Conservation (phyloP, 2,888 invertebrate species). For the Altica lythri region DNA sequence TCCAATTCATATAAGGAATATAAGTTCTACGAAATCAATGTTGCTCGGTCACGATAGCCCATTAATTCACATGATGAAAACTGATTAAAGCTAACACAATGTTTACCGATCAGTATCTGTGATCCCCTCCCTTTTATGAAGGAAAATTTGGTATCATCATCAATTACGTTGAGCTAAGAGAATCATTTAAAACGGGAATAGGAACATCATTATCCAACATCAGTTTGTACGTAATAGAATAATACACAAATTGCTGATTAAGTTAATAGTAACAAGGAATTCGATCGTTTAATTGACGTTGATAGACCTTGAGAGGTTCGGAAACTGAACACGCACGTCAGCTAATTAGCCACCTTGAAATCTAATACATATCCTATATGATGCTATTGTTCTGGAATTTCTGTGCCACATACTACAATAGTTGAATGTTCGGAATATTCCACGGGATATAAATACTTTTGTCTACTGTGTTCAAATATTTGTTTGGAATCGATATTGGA, state of each 20-base stretch:
- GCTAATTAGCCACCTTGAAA: slow-evolving; percentile 4
- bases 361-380: slow-evolving; percentile 2
- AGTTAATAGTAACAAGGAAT: slow-evolving; percentile 27
- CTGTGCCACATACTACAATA: neutral
- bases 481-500: too few relatives aligned
- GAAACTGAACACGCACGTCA: slow-evolving; percentile 10
- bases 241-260: slow-evolving; percentile 28
- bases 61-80: slow-evolving; percentile 25
- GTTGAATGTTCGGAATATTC: too few relatives aligned
- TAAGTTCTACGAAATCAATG: slow-evolving; percentile 22
- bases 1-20: slow-evolving; percentile 14
- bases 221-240: slow-evolving; percentile 24
- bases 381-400: slow-evolving; percentile 8
- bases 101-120: slow-evolving; percentile 23
- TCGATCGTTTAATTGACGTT: slow-evolving; percentile 22
- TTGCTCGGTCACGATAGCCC: slow-evolving; percentile 25
- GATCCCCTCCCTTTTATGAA: slow-evolving; percentile 15
- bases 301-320: slow-evolving; percentile 22
- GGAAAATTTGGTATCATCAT: slow-evolving; percentile 15
- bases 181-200: slow-evolving; percentile 19
- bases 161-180: slow-evolving; percentile 11
- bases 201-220: slow-evolving; percentile 16
- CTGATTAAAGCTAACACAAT: slow-evolving; percentile 20
- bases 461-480: too few relatives aligned
- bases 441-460: too few relatives aligned